Evolutionary conservation across 2,797 vertebrate species (phyloP).

Genomic region (Hydrophis major): DNA sequence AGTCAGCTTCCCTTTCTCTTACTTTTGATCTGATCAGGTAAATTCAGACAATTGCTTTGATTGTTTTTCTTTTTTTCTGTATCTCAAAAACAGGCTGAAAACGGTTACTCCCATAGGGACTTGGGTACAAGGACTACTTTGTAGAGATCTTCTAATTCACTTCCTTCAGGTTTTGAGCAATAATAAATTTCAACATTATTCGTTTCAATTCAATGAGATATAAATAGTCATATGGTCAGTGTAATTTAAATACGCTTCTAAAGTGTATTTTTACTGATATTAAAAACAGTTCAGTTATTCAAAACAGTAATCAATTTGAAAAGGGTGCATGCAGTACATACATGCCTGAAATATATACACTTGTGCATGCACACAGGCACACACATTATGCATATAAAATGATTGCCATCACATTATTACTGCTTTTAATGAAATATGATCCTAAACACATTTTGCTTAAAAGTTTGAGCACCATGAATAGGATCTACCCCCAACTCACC

Average conservation of each 20-base stretch:
- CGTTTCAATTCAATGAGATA: constrained; percentile 53
- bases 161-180: constrained; percentile 48
- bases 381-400: constrained; percentile 69
- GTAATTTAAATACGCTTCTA: constrained; percentile 1
- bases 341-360: constrained; percentile 43
- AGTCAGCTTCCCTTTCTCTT: constrained; percentile 29
- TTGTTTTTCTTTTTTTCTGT: constrained; percentile 25
- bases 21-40: constrained; percentile 39
- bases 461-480: not conserved
- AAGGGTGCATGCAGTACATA: constrained; percentile 51
- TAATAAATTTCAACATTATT: constrained; percentile 24
- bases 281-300: constrained; percentile 36
- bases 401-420: constrained; percentile 79
- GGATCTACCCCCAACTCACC: not conserved
- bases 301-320: constrained; percentile 43
- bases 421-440: constrained; percentile 63
- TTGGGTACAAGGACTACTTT: constrained; percentile 32
- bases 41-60: constrained; percentile 30
- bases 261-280: constrained; percentile 18
- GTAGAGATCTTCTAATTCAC: constrained; percentile 36
- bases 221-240: constrained; percentile 54
- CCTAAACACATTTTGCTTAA: constrained; percentile 51
- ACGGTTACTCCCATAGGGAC: constrained; percentile 19
- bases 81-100: constrained; percentile 37
- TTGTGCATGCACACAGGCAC: constrained; percentile 42